Evolutionary conservation across 37 sponge, comb jelly and placozoan genomes (phyloP), one percentile per base, ranked within the genome.

Genomic region (Beroe forskalii): DNA sequence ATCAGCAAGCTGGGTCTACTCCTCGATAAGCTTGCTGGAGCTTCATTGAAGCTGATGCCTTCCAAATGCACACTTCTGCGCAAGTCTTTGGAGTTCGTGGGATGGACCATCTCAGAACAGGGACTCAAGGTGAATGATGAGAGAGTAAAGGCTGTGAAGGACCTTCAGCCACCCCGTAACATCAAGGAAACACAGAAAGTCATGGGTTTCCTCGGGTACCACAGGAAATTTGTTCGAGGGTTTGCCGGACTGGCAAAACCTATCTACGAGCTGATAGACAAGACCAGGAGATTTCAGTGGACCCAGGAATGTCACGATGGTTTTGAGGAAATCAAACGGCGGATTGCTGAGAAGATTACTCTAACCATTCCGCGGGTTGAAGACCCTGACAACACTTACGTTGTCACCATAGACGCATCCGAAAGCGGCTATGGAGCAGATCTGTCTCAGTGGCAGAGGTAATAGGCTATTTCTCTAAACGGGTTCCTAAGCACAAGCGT

Each of bases 221-320:
- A 80, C 55, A 35, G 86, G 20, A 41, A 38, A 3, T 80, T 80
- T 42, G 55, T 80, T 14, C 37, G 23, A 37, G 30, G 30, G 8
- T 80, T 80, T 38, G 86, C 86, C 28, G 55, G 30, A 25, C 28
- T 80, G 0, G 86, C 86, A 6, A 43, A 41, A 80, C 86, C 86
- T 14, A 43, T 80, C 30, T 80, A 80, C 55, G 55, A 80, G 30
- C 86, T 80, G 30, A 35, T 80, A 4, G 48, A 80, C 25, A 80
- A 80, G 55, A 37, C 14, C 44, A 69, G 38, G 19, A 41, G 40
- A 38, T 44, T 44, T n/a, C 25, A 27, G 2, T 80, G 86, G 86
- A 44, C 48, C 17, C 37, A 23, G 23, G 55, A 44, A 44, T 80
- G 86, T 43, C 55, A 41, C 8, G 48, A 39, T 12, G 30, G 86